Evolutionary conservation across 30 jellyfish, hydroid and myxozoan genomes (phyloP).

Genomic region (Cassiopea andromeda): DNA sequence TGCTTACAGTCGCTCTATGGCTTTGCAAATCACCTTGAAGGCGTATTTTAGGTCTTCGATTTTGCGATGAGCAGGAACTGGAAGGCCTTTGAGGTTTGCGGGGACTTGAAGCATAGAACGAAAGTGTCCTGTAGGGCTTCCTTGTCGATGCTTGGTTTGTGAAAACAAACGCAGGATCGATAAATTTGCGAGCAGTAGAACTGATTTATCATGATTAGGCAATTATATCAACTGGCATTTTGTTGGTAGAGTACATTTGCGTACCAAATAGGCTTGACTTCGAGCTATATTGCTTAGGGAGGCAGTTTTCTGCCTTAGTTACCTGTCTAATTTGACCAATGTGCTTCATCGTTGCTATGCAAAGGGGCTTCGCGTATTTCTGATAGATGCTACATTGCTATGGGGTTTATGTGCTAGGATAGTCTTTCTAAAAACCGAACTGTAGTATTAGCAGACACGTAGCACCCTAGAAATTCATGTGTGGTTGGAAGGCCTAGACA

Average conservation of each 20-base stretch:
- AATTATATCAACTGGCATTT: too few species aligned
- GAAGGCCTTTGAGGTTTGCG: too few species aligned
- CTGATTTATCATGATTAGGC: too few species aligned
- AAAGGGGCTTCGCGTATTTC: background rate
- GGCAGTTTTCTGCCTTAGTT: background rate
- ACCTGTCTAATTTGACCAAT: background rate
- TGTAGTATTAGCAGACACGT: too few species aligned
- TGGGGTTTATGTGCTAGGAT: too few species aligned
- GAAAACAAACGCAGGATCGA: background rate
- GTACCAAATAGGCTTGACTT: background rate
- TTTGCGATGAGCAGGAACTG: background rate
- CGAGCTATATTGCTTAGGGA: background rate
- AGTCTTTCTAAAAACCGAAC: too few species aligned
- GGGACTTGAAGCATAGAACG: too few species aligned
- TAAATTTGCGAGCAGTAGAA: too few species aligned
- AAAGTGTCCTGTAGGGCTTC: background rate
- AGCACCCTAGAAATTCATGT: too few species aligned
- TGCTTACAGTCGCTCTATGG: background rate
- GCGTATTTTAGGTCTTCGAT: background rate
- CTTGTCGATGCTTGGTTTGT: background rate
- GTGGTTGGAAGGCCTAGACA: too few species aligned
- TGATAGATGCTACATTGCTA: too few species aligned
- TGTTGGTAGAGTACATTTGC: background rate
- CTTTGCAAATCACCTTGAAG: background rate
- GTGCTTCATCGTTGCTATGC: background rate